Conservation (phyloP, 2,797 vertebrate species). For the Vespertilio murinus region DNA sequence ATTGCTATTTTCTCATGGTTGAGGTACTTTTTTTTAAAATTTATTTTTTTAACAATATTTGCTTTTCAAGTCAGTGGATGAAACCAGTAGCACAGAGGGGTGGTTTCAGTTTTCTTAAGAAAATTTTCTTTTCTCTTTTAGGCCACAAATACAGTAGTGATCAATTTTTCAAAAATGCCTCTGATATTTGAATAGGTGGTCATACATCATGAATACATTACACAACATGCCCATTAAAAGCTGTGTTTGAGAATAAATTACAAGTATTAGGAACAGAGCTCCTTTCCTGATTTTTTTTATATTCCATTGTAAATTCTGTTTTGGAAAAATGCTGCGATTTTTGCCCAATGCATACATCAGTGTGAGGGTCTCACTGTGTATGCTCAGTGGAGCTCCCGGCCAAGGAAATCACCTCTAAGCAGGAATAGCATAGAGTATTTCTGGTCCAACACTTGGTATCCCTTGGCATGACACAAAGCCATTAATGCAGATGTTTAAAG, state of each 20-base stretch:
- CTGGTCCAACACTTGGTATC: background rate
- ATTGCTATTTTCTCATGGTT: conserved; percentile 11
- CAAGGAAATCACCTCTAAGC: background rate
- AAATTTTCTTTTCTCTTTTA: background rate
- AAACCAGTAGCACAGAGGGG: background rate
- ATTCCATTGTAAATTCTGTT: background rate
- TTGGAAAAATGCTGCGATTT: background rate
- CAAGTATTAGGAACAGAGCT: background rate
- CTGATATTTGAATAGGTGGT: background rate
- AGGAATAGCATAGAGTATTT: conserved; percentile 7
- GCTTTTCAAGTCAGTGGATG: conserved; percentile 6
- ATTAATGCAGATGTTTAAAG: conserved; percentile 26
- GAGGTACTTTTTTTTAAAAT: background rate
- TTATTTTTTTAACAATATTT: background rate
- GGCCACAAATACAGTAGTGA: background rate
- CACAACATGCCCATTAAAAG: background rate
- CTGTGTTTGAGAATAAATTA: conserved; percentile 13
- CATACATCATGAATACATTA: background rate
- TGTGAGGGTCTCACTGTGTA: background rate
- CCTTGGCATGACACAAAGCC: background rate
- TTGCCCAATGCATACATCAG: background rate
- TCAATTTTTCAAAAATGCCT: background rate
- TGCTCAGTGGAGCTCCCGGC: background rate
- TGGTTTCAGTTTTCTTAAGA: background rate
- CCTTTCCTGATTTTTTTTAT: conserved; percentile 16